Evolutionary conservation across 30 jellyfish, hydroid and myxozoan species (phyloP).

Genomic region (Hydractinia echinata): DNA sequence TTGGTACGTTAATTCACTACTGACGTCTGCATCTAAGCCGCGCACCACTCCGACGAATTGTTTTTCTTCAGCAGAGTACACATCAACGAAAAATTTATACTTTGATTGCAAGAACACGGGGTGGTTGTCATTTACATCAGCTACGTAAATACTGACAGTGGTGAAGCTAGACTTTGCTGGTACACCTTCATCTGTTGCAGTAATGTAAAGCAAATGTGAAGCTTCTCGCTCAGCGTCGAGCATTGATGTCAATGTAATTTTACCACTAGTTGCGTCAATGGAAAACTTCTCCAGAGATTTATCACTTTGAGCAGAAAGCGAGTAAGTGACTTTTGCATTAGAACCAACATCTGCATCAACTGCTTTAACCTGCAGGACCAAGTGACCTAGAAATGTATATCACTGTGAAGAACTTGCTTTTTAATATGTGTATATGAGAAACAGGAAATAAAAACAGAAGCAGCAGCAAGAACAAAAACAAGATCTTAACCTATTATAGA

Average conservation of each 20-base stretch:
- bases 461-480: not conserved
- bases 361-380: slow-evolving; percentile 51
- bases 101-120: slow-evolving; percentile 51
- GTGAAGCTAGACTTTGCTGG: slow-evolving; percentile 67
- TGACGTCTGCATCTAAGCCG: slow-evolving; percentile 66
- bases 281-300: slow-evolving; percentile 32
- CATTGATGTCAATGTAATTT: slow-evolving; percentile 28
- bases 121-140: slow-evolving; percentile 79
- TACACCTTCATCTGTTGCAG: slow-evolving; percentile 69
- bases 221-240: slow-evolving; percentile 66
- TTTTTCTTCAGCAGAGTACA: slow-evolving; percentile 25
- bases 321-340: slow-evolving; percentile 60
- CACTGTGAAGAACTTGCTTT: not conserved
- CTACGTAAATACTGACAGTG: slow-evolving; percentile 37
- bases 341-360: slow-evolving; percentile 58
- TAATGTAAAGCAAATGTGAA: slow-evolving; percentile 36
- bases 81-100: slow-evolving; percentile 56
- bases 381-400: slow-evolving; percentile 21
- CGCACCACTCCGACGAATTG: slow-evolving; percentile 87
- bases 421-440: not conserved
- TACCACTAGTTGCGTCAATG: slow-evolving; percentile 54
- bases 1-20: slow-evolving; percentile 40
- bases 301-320: slow-evolving; percentile 32
- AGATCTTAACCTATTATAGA: slow-evolving; percentile 23
- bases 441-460: not conserved